Conservation (phyloP, 2,797 vertebrate species). For the Malacoctenus gilli region DNA sequence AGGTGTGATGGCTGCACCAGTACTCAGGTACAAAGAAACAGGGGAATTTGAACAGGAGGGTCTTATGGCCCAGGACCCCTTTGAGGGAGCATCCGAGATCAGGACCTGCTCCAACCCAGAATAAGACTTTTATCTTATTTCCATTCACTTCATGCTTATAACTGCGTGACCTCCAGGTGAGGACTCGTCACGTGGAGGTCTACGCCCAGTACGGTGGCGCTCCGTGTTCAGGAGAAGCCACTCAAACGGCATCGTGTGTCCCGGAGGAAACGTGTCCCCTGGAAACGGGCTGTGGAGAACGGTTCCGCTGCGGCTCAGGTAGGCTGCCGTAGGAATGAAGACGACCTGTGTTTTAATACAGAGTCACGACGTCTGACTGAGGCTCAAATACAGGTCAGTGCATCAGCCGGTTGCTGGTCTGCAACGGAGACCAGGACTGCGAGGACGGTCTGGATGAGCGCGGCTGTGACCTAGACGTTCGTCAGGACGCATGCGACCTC, state of each 20-base stretch:
- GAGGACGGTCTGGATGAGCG: constrained; percentile 91
- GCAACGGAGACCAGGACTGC: constrained; percentile 96
- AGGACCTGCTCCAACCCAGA: too few species aligned
- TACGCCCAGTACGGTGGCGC: constrained; percentile 88
- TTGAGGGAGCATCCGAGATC: too few species aligned
- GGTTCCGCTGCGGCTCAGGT: constrained; percentile 93
- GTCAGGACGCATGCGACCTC: constrained; percentile 78
- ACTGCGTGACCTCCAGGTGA: constrained; percentile 75
- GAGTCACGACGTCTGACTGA: too few species aligned
- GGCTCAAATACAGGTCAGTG: constrained; percentile 82
- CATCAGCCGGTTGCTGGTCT: constrained; percentile 87
- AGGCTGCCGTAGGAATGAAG: not conserved
- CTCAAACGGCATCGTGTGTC: constrained; percentile 80
- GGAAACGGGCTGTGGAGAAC: constrained; percentile 84
- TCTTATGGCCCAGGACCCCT: too few species aligned
- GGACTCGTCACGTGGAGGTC: constrained; percentile 77
- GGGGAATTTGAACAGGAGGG: too few species aligned
- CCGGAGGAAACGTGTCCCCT: constrained; percentile 84
- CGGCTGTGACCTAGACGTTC: constrained; percentile 73
- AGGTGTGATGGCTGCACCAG: constrained; percentile 89
- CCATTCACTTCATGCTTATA: not conserved
- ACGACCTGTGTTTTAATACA: too few species aligned
- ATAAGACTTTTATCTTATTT: too few species aligned
- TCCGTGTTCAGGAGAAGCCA: constrained; percentile 81
- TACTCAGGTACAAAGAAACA: constrained; percentile 81